Evolutionary conservation across 2,797 vertebrate species (phyloP).

Genomic region (Paratrypauchen microcephalus): DNA sequence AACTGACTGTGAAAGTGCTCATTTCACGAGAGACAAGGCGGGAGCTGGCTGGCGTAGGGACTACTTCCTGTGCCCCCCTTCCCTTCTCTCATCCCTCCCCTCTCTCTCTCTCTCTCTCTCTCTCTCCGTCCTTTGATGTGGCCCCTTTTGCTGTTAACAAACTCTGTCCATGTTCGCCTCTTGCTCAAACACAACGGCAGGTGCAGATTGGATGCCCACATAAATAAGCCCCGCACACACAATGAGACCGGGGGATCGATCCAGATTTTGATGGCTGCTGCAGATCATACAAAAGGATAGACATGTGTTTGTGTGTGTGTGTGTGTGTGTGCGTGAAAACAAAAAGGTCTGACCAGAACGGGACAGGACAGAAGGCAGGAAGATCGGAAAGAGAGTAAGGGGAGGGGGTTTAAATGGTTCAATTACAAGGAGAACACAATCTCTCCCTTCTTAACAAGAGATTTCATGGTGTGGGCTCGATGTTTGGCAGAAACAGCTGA

Average conservation of each 20-base stretch:
- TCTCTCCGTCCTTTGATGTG: constrained; percentile 84
- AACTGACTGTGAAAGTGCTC: constrained; percentile 98
- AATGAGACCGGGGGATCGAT: constrained; percentile 93
- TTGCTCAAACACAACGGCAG: constrained; percentile 95
- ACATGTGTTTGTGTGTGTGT: constrained; percentile 28
- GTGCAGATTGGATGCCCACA: constrained; percentile 98
- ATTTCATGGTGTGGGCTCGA: constrained; percentile 95
- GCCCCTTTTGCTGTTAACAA: constrained; percentile 97
- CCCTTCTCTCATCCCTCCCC: too few relatives aligned
- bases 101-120: constrained; percentile 1
- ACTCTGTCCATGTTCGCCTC: constrained; percentile 95
- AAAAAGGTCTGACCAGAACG: constrained; percentile 81
- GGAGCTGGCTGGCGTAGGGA: constrained; percentile 81
- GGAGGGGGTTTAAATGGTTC: constrained; percentile 95
- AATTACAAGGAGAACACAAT: constrained; percentile 99
- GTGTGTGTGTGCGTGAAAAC: constrained; percentile 49
- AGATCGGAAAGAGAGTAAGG: constrained; percentile 51
- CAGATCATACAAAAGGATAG: constrained; percentile 85
- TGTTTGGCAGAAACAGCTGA: constrained; percentile 96
- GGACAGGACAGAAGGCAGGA: constrained; percentile 71
- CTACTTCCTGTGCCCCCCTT: constrained; percentile 73
- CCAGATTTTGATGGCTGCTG: constrained; percentile 94
- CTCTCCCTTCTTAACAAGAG: constrained; percentile 99
- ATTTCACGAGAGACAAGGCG: constrained; percentile 88
- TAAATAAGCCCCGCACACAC: constrained; percentile 98